These are phyloP conservation scores for Eristalis intricaria DNA, from an alignment of 2,888 invertebrate species.

Conservation along the genomic window DNA sequence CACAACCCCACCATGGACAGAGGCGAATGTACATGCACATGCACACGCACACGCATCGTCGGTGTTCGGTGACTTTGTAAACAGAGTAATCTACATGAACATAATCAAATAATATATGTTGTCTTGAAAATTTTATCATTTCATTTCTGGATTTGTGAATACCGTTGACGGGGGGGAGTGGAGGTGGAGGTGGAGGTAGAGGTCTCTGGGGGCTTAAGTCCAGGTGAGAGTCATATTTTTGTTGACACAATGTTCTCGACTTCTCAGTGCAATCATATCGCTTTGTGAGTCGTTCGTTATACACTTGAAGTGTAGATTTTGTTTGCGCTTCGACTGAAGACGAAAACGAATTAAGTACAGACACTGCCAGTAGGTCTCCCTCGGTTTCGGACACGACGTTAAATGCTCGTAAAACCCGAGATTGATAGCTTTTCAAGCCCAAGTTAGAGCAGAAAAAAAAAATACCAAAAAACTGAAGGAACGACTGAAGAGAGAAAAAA, in stretches of 20 bases:
- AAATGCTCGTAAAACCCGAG: slow-evolving; percentile 44
- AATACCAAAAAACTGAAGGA: background rate
- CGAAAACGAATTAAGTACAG: slow-evolving; percentile 16
- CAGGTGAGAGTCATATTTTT: slow-evolving; percentile 53
- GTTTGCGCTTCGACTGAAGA: slow-evolving; percentile 2
- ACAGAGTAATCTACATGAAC: slow-evolving; percentile 55
- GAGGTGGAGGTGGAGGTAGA: background rate
- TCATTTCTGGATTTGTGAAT: slow-evolving; percentile 22
- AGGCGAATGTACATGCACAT: background rate
- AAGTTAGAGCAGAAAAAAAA: background rate
- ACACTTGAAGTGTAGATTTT: slow-evolving; percentile 4
- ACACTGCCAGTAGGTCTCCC: slow-evolving; percentile 50
- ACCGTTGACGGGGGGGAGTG: background rate
- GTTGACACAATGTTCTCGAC: slow-evolving; percentile 2
- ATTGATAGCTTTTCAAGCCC: slow-evolving; percentile 51
- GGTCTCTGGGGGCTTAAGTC: slow-evolving; percentile 27
- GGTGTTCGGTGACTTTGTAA: slow-evolving; percentile 57
- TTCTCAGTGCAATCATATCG: background rate
- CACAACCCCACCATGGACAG: slow-evolving; percentile 14
- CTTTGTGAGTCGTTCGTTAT: background rate
- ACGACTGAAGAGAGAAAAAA: slow-evolving; percentile 18
- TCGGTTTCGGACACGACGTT: background rate
- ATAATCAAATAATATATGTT: slow-evolving; percentile 58
- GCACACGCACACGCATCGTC: background rate
- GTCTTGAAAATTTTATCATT: slow-evolving; percentile 29